phyloP scores from a whole-genome alignment of 2,113 vertebrate species.

The Cromileptes altivelis region DNA sequence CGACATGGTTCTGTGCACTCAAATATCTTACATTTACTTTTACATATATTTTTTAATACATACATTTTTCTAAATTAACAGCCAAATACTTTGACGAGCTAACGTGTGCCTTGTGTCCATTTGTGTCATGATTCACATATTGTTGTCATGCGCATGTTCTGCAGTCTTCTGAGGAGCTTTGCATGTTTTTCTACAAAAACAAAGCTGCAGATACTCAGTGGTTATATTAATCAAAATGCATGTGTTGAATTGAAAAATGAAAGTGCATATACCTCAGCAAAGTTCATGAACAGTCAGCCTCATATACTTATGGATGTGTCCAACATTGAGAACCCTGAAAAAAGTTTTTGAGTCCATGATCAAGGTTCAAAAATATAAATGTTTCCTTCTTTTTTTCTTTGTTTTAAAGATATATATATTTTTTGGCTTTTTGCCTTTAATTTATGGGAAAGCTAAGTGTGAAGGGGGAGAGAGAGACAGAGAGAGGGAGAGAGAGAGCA shows the following conservation, averaged over 20 bases:
- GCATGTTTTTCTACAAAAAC: conserved; percentile 14
- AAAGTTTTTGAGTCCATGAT: not conserved
- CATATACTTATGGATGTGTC: not conserved
- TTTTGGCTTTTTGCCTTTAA: too few species aligned
- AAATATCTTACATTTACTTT: conserved; percentile 2
- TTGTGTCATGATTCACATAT: not conserved
- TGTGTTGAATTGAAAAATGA: not conserved
- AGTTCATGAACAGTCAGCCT: not conserved
- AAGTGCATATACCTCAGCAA: not conserved
- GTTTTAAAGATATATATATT: too few species aligned
- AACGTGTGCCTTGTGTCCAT: not conserved
- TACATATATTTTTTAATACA: not conserved
- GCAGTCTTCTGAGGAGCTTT: not conserved
- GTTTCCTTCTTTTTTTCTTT: not conserved
- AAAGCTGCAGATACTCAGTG: conserved; percentile 7
- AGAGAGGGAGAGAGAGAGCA: too few species aligned
- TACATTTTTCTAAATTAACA: not conserved
- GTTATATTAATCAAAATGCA: not conserved
- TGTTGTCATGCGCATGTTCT: conserved; percentile 30
- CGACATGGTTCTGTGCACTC: conserved; percentile 12
- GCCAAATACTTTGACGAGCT: not conserved
- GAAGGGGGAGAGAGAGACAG: too few species aligned
- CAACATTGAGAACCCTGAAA: not conserved
- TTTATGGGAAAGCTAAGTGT: too few species aligned
- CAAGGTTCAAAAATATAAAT: not conserved